Evolutionary conservation across 2,113 vertebrate genomes (phyloP).

Genomic region (Natator depressus): DNA sequence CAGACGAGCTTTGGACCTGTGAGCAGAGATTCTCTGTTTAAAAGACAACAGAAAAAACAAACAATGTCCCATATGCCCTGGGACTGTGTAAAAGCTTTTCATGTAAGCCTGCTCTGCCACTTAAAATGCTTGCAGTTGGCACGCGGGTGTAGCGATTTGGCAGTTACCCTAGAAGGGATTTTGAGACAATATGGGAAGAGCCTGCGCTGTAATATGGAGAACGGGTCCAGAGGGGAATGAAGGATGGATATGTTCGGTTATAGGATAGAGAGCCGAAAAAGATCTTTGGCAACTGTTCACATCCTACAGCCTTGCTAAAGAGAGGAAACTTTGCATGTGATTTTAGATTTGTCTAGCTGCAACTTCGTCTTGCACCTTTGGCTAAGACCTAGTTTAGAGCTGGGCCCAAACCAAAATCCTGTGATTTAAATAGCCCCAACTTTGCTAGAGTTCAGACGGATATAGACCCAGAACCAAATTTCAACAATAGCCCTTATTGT

Average conservation of each 20-base stretch:
- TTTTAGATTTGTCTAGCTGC: accelerated
- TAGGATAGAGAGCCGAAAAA: neutral
- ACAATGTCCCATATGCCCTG: neutral
- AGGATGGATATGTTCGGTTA: neutral
- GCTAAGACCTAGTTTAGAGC: neutral
- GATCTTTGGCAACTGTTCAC: neutral
- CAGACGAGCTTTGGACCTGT: neutral
- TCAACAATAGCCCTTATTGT: accelerated
- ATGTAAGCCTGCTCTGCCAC: neutral
- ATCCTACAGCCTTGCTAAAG: neutral
- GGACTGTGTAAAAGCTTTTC: neutral
- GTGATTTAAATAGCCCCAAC: neutral
- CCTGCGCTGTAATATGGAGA: accelerated
- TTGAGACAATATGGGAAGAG: neutral
- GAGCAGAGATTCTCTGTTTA: neutral
- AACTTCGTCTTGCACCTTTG: accelerated
- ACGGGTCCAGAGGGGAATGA: neutral
- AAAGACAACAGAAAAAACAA: neutral
- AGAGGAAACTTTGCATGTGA: neutral
- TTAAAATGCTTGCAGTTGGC: neutral
- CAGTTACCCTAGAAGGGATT: neutral
- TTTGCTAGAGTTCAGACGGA: accelerated
- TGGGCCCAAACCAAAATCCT: neutral
- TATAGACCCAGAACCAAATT: neutral
- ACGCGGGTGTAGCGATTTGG: accelerated